Evolutionary conservation across 2,113 vertebrate genomes (phyloP).

Genomic region (Cariama cristata): DNA sequence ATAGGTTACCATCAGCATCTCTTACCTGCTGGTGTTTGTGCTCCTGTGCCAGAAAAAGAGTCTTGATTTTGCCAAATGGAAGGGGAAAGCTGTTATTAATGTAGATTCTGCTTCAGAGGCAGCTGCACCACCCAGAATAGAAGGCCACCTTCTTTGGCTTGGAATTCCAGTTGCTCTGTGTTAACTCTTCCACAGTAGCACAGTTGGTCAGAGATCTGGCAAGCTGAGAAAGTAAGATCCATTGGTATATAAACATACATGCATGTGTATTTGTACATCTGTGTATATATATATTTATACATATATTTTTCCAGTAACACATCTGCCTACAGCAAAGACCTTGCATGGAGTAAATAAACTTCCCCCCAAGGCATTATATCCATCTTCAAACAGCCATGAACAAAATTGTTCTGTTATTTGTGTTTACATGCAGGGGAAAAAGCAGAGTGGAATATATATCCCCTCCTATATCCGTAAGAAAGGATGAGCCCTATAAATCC

Average conservation of each 20-base stretch:
- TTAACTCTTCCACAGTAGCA: background rate
- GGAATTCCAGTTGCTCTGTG: background rate
- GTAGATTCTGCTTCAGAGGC: background rate
- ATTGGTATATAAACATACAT: background rate
- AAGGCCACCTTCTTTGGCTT: background rate
- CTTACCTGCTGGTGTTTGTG: background rate
- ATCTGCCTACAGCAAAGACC: background rate
- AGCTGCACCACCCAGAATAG: background rate
- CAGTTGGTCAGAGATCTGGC: background rate
- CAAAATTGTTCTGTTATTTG: background rate
- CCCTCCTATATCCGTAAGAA: background rate
- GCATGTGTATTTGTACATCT: background rate
- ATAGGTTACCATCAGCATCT: background rate
- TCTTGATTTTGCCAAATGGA: background rate
- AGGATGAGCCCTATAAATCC: background rate
- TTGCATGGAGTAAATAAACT: background rate
- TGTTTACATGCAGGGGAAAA: background rate
- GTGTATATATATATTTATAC: background rate
- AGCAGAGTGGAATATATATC: background rate
- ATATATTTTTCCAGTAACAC: background rate
- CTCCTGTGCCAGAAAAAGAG: background rate
- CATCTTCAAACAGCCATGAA: background rate
- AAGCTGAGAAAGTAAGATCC: background rate
- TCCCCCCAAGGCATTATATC: background rate
- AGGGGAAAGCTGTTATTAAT: background rate